Evolutionary conservation across 2,888 invertebrate species (phyloP).

Genomic region (Pandemis corylana): DNA sequence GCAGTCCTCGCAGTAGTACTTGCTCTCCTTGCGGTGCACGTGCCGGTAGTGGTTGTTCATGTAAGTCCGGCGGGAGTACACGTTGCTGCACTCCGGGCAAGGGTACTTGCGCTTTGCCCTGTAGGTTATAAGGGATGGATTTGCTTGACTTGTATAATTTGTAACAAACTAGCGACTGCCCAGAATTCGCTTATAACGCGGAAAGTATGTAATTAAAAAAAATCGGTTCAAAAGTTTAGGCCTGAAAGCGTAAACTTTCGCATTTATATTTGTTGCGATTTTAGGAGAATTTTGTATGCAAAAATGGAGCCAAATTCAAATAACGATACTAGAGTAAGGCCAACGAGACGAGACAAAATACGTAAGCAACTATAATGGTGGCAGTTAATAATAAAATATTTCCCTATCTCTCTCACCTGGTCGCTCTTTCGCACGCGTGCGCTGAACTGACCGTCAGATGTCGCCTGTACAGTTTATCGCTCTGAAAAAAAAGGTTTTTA

Average conservation of each 20-base stretch:
- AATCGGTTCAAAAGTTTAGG: too few species aligned
- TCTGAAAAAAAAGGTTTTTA: slow-evolving; percentile 18
- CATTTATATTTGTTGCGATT: too few species aligned
- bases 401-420: slow-evolving; percentile 28
- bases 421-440: slow-evolving; percentile 43
- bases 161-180: too few species aligned
- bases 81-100: slow-evolving; percentile 52
- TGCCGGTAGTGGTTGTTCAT: slow-evolving; percentile 60
- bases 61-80: slow-evolving; percentile 48
- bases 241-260: too few species aligned
- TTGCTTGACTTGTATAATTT: too few species aligned
- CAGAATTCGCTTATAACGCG: too few species aligned
- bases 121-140: too few species aligned
- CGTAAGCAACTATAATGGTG: background rate
- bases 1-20: slow-evolving; percentile 51
- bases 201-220: too few species aligned
- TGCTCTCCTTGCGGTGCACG: slow-evolving; percentile 55
- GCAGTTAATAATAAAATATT: background rate
- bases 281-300: too few species aligned
- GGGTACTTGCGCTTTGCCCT: slow-evolving; percentile 35
- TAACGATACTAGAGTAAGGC: too few species aligned
- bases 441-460: slow-evolving; percentile 50
- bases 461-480: slow-evolving; percentile 46
- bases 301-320: too few species aligned
- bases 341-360: background rate